phyloP scores from a whole-genome alignment of 1,140 invertebrate genomes.

The Trichomalopsis sarcophagae region DNA sequence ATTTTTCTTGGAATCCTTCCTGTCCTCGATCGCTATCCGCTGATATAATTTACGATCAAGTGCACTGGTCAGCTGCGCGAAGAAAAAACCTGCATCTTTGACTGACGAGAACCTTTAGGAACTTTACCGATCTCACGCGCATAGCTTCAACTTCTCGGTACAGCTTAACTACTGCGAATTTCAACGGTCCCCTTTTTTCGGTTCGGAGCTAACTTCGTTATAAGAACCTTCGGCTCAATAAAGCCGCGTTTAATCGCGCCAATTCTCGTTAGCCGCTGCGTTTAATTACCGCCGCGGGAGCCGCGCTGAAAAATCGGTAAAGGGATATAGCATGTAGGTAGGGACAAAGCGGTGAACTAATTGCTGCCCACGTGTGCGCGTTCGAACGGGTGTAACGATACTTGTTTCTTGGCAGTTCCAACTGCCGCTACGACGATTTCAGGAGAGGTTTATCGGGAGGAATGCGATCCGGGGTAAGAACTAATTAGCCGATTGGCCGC shows the following conservation, averaged over 20 bases:
- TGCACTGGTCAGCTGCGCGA: too few species aligned
- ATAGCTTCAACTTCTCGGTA: not conserved
- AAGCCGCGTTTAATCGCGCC: not conserved
- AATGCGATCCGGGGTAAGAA: not conserved
- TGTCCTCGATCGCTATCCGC: too few species aligned
- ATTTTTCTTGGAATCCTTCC: too few species aligned
- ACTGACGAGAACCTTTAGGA: too few species aligned
- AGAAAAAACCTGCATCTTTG: too few species aligned
- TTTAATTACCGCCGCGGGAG: slow-evolving; percentile 19
- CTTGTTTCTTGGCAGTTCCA: not conserved
- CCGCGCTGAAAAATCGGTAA: not conserved
- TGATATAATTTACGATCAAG: not conserved
- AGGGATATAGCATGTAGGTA: not conserved
- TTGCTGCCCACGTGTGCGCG: not conserved
- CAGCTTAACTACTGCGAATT: not conserved
- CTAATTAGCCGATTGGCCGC: not conserved
- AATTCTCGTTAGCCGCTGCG: not conserved
- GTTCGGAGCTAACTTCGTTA: not conserved
- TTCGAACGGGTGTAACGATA: not conserved
- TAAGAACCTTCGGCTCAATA: not conserved
- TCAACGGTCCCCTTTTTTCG: not conserved
- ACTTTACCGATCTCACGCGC: too few species aligned
- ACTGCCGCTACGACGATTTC: not conserved
- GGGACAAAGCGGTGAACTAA: not conserved
- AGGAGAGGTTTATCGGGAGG: not conserved